Evolutionary conservation across 2,797 vertebrate genomes (phyloP), one percentile per base, ranked within the genome.

Genomic region (Melanotaenia pygmaea): DNA sequence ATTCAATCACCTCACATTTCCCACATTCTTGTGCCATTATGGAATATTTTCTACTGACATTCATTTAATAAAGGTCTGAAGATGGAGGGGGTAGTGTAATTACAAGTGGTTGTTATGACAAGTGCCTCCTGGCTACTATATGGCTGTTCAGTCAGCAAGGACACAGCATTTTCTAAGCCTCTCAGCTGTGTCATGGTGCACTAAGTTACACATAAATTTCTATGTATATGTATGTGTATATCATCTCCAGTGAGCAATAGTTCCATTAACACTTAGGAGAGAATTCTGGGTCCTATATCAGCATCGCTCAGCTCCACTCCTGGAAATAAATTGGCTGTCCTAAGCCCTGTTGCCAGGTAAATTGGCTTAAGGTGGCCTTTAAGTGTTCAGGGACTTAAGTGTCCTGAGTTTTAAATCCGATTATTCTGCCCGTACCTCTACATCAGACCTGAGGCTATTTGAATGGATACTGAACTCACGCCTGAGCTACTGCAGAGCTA

Each of bases 351-450:
- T 89, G 92, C 84, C 90, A 93, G 92, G 93, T 92, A 94, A 94
- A 94, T 94, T 93, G 93, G 92, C 93, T 94, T 94, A 92, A 84
- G 89, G 85, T 94, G 89, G 87, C 88, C 89, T 93, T 93, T 92
- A 93, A 93, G 82, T 86, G 87, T 92, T 90, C 74, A 69, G 89
- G 85, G 92, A 93, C 85, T 94, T 88, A 88, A 90, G 88, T 83
- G 87, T 90, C 89, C 87, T 32, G 69, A 90, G 84, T 92, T 90
- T 93, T 88, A 93, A 94, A 94, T 94, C 91, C 66, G 88, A 94
- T 94, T 94, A 94, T 90, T 88, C 64, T 77, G 74, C 89, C 88
- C 90, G 91, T 81, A 87, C 91, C 80, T 89, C 83, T 87, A 91
- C 88, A 92, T 92, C 89, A 89, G 89, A 84, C 88, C 85, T 28